Conservation (phyloP, 2,888 invertebrate genomes). For the Gymnocheta viridis region DNA sequence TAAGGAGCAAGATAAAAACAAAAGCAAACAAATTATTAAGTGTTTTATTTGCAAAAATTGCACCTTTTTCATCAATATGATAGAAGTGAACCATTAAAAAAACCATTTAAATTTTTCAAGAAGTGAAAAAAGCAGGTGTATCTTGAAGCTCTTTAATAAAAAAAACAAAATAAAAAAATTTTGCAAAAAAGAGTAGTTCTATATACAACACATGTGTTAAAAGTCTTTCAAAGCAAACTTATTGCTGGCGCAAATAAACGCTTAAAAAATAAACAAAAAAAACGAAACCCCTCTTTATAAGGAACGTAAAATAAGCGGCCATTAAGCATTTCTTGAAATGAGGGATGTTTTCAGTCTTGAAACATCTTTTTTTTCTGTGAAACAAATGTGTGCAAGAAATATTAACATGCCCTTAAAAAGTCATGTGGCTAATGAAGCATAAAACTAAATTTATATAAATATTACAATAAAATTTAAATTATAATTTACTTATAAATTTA, state of each 20-base stretch:
- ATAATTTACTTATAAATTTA: neutral
- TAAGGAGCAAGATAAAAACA: neutral
- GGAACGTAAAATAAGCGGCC: neutral
- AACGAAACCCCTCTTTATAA: conserved; percentile 10
- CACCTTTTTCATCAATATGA: conserved; percentile 39
- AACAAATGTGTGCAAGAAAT: conserved; percentile 31
- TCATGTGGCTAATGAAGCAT: conserved; percentile 51
- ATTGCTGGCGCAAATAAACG: conserved; percentile 47
- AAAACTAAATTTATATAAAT: conserved; percentile 18
- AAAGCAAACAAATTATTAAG: neutral
- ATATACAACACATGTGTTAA: conserved; percentile 44
- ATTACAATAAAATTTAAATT: conserved; percentile 10
- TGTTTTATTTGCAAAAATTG: conserved; percentile 16
- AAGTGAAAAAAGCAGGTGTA: conserved; percentile 58
- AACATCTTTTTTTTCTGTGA: conserved; percentile 31
- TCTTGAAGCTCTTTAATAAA: neutral
- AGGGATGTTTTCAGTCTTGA: conserved; percentile 49
- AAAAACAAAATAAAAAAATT: neutral
- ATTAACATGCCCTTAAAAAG: conserved; percentile 10
- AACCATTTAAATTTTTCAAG: neutral
- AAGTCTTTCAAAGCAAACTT: conserved; percentile 37
- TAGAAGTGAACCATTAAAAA: conserved; percentile 22
- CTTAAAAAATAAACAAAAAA: conserved; percentile 3
- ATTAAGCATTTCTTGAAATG: conserved; percentile 14
- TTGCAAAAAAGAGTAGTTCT: conserved; percentile 25